Base-by-base conservation (phyloP, 2,888 invertebrate genomes). In the Amaurobius ferox region DNA sequence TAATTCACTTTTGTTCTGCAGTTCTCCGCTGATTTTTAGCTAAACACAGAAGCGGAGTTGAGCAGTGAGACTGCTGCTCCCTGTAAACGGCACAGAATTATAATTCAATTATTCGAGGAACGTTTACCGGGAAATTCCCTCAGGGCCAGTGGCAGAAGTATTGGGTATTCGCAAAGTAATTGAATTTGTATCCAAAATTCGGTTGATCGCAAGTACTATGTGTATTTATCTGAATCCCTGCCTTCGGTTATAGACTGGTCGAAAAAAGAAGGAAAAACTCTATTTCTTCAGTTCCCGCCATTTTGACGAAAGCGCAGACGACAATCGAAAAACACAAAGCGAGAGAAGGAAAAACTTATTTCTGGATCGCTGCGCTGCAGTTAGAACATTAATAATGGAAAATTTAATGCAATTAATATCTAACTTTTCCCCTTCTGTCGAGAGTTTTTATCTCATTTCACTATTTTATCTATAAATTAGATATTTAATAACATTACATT, bases 311-410 rank as follows among this genome's bases (percentile, higher is more conserved):
- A 71, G 64, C 62, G 64, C 39, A 28, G 55, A 70, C 55, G 67
- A 73, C 19, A 28, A 80, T 55, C 35, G 72, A 73, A 28, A 55
- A 68, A 67, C 48, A 44, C 35, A 55, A 55, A 66, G 29, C 30
- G 19, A n/a, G 29, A 48, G 16, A 71, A 76, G 40, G 23, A 71
- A 77, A 83, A 66, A 62, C 32, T 39, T 61, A 72, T 78, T 85
- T 85, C 83, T 85, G 72, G 83, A 77, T 85, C 83, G 78, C 39
- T 77, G 55, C 83, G 68, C 78, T 86, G 71, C 78, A 79, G 72
- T 86, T 79, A 79, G 85, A 79, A 78, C 85, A 86, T 86, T 86
- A 86, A 86, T 86, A 86, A 86, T 86, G 85, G 85, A 86, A 86
- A 79, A 72, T 86, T 86, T 79, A 86, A 86, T 86, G 85, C 79